These are phyloP conservation scores for Mactromeris polynyma DNA, from an alignment of 2,888 invertebrate genomes.

Conservation along the genomic window DNA sequence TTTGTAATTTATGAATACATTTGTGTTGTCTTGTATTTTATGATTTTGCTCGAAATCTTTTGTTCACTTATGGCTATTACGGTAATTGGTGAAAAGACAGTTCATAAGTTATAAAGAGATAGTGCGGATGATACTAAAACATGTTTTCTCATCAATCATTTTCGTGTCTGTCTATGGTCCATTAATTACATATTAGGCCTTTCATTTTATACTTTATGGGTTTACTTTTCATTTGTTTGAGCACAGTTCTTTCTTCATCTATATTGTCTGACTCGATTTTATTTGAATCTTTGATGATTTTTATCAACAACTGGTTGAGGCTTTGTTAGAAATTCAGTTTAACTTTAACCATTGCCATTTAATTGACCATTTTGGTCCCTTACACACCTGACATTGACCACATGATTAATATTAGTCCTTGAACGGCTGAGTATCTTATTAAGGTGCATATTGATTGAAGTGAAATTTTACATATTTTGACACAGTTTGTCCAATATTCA, in stretches of 20 bases:
- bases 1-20: not conserved
- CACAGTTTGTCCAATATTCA: too few species aligned
- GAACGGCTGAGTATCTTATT: too few species aligned
- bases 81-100: not conserved
- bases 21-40: not conserved
- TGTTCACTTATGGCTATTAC: not conserved
- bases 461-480: too few species aligned
- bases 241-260: not conserved
- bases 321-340: not conserved
- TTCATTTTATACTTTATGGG: not conserved
- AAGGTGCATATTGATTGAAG: too few species aligned
- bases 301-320: not conserved
- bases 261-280: not conserved
- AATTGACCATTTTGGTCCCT: too few species aligned
- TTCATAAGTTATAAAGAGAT: not conserved
- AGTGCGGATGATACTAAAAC: not conserved
- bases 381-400: too few species aligned
- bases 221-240: not conserved
- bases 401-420: too few species aligned
- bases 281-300: not conserved
- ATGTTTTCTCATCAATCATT: not conserved
- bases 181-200: conserved; percentile 1
- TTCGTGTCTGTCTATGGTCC: not conserved
- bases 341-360: not conserved
- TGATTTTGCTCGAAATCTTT: not conserved